Evolutionary conservation across 2,888 invertebrate species (phyloP).

Genomic region (Sarcophaga rosellei): DNA sequence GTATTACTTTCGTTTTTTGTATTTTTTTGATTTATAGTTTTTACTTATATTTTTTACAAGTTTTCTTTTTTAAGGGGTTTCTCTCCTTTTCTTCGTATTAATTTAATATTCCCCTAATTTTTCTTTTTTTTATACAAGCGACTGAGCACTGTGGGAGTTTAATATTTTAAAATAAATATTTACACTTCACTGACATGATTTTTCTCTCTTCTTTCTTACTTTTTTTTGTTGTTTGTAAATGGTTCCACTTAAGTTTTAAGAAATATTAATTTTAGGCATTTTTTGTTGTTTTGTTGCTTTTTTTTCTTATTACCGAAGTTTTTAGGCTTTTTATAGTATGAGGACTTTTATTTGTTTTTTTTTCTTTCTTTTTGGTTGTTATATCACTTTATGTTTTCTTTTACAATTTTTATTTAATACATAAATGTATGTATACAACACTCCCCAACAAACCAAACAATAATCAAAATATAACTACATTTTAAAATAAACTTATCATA

Average conservation of each 20-base stretch:
- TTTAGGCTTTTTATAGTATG: slow-evolving; percentile 8
- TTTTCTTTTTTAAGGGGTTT: slow-evolving; percentile 32
- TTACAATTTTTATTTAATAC: slow-evolving; percentile 15
- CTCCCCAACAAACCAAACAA: too few species aligned
- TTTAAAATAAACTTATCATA: too few species aligned
- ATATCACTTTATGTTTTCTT: not conserved
- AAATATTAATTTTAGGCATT: slow-evolving; percentile 5
- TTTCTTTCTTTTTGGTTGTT: slow-evolving; percentile 38
- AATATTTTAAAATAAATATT: slow-evolving; percentile 59
- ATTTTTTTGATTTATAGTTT: not conserved
- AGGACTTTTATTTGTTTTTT: not conserved
- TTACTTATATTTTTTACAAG: slow-evolving; percentile 23
- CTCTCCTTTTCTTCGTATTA: slow-evolving; percentile 7
- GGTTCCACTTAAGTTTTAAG: slow-evolving; percentile 27
- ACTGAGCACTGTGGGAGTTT: slow-evolving; percentile 58
- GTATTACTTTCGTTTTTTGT: slow-evolving; percentile 32
- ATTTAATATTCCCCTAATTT: slow-evolving; percentile 28
- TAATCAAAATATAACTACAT: too few species aligned
- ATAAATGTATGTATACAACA: slow-evolving; percentile 17
- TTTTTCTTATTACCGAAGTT: not conserved
- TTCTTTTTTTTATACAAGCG: not conserved
- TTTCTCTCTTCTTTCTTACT: not conserved
- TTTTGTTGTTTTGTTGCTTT: slow-evolving; percentile 12
- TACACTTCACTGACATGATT: slow-evolving; percentile 63
- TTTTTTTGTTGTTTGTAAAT: slow-evolving; percentile 11